Conservation (phyloP, 1,140 invertebrate genomes). For the Brachionus sp. region DNA sequence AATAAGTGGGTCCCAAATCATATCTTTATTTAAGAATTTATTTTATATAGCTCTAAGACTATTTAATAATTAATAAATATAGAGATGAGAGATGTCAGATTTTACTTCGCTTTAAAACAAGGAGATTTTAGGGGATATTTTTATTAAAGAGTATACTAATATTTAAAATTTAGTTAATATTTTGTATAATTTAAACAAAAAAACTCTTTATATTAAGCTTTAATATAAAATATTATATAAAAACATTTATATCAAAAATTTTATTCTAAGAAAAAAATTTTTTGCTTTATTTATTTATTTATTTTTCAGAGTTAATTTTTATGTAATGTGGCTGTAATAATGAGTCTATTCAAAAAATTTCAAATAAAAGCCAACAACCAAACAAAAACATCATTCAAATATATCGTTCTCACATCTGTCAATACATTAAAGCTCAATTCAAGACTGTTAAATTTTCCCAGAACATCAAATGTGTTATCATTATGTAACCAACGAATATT, state of each 20-base stretch:
- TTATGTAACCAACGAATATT: neutral
- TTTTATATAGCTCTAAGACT: no score
- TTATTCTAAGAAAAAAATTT: neutral
- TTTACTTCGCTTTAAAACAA: no score
- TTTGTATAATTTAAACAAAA: no score
- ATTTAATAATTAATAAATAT: no score
- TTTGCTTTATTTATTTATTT: neutral
- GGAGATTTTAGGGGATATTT: no score
- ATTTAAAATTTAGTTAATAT: no score
- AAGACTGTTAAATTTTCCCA: neutral
- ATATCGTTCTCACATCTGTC: neutral
- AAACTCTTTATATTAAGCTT: no score
- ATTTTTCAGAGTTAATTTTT: neutral
- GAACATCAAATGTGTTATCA: neutral
- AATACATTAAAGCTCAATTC: neutral
- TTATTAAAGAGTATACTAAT: no score
- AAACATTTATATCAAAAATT: neutral
- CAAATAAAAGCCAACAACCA: neutral
- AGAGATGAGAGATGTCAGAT: no score
- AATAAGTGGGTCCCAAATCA: no score
- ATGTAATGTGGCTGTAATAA: neutral
- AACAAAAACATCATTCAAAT: neutral
- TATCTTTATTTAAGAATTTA: no score
- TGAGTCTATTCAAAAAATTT: constrained; percentile 19
- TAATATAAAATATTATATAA: no score